Evolutionary conservation across 2,113 vertebrate genomes (phyloP).

Genomic region (Carassius auratus): DNA sequence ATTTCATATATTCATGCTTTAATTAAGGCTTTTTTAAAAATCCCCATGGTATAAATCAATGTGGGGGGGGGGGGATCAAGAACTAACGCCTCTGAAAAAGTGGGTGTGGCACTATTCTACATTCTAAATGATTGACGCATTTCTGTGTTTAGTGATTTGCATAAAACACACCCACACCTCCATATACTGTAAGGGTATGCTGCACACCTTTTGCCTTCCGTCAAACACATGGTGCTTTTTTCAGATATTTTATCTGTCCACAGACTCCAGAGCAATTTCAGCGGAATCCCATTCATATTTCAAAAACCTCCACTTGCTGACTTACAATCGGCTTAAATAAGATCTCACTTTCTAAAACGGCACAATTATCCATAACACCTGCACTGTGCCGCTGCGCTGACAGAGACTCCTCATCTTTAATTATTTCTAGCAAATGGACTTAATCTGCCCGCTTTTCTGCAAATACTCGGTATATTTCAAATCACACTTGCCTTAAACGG

Average conservation of each 20-base stretch:
- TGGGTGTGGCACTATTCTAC: no score
- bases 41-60: no score
- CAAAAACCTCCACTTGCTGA: not conserved
- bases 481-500: not conserved
- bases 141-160: no score
- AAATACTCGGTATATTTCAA: not conserved
- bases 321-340: not conserved
- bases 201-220: not conserved
- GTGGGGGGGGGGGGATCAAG: no score
- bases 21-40: no score
- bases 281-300: not conserved
- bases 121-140: no score
- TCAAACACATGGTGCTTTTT: not conserved
- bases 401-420: not conserved
- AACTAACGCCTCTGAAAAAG: not conserved
- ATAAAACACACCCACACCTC: not conserved
- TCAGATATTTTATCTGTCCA: not conserved
- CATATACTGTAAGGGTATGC: not conserved
- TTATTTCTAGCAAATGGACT: slow-evolving; percentile 29
- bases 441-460: not conserved
- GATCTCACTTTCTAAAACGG: not conserved
- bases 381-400: not conserved
- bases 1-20: no score
- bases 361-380: slow-evolving; percentile 22
- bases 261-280: not conserved